Evolutionary conservation across 2,888 invertebrate genomes (phyloP), one percentile per base, ranked within the genome.

Genomic region (Cryptocephalus primarius): DNA sequence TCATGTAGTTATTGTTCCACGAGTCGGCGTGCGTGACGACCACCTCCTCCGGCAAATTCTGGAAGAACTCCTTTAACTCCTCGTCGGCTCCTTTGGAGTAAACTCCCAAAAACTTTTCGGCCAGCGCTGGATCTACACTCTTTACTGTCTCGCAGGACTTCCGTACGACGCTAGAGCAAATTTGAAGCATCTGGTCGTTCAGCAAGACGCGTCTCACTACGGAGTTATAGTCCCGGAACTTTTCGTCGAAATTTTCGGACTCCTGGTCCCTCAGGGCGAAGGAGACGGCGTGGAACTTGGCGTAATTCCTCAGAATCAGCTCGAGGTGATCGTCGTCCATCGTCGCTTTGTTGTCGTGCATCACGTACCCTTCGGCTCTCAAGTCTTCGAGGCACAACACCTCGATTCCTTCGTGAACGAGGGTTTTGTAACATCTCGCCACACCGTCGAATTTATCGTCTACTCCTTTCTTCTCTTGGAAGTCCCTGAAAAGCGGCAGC

Each of bases 11-110:
- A 40, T 54, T 52, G 40, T 53, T 52, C 45, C 55, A 55, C 14
- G 49, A 52, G 46, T 57, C 57, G 9, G 55, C 51, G 45, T 57
- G 57, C 1, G 44, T 48, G n/a, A 57, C 32, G 8, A 57, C 55
- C n/a, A 39, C 41, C 38, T 55, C 48, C 6, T 43, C 2, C 9
- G 46, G 43, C 12, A 22, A 13, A 31, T 34, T 39, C 32, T 51
- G 42, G 8, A 40, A 32, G 22, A 46, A 41, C 14, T 43, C 39
- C 8, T 40, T 10, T 6, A 22, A 22, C 22, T 22, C 22, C 22
- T 6, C 22, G 22, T 22, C 22, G 6, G 22, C 22, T 6, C 22
- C 22, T 6, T 22, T 22, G 22, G 22, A 22, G 22, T 22, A 22
- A 22, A 22, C 22, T 6, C 3, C 6, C 22, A 22, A 6, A 22